A percentile compares a stretch with the other conserved stretches of the same genome.
Conservation (phyloP, 2,888 invertebrate species). For the Calameuta filiformis region DNA sequence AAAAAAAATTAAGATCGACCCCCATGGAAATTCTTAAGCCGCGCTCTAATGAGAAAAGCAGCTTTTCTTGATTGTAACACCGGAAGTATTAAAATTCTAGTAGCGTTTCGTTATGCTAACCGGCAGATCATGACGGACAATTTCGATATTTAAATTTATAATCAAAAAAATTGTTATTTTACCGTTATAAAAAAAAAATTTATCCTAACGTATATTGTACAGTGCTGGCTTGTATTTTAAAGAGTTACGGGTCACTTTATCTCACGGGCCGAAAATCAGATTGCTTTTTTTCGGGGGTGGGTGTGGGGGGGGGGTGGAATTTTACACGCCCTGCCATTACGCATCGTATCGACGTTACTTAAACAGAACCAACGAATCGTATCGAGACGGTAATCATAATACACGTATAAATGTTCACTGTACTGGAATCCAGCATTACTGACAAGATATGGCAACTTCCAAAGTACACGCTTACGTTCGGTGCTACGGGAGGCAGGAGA, state of each 20-base stretch:
- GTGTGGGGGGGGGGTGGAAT: constrained; percentile 10
- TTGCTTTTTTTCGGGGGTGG: constrained; percentile 13
- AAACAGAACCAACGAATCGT: constrained; percentile 44
- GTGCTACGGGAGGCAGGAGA: not conserved
- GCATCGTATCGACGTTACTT: constrained; percentile 39
- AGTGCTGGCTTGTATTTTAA: not conserved
- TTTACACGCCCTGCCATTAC: constrained; percentile 39
- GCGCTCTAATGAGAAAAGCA: not conserved
- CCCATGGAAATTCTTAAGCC: not conserved
- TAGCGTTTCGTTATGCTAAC: not conserved
- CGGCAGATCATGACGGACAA: not conserved
- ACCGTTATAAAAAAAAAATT: not conserved
- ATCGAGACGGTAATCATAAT: constrained; percentile 56
- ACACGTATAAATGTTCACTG: constrained; percentile 53
- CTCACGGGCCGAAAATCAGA: not conserved
- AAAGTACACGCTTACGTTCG: not conserved
- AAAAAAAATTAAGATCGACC: not conserved
- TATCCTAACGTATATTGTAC: not conserved
- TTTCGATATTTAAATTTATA: not conserved
- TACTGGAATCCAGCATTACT: constrained; percentile 53
- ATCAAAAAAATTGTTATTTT: too few relatives aligned
- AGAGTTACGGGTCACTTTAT: not conserved
- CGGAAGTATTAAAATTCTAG: not conserved
- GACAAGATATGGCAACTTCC: constrained; percentile 43
- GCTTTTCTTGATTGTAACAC: not conserved